These are phyloP conservation scores for Sarcophaga carnaria DNA, from an alignment of 2,888 invertebrate species.

Conservation along the genomic window DNA sequence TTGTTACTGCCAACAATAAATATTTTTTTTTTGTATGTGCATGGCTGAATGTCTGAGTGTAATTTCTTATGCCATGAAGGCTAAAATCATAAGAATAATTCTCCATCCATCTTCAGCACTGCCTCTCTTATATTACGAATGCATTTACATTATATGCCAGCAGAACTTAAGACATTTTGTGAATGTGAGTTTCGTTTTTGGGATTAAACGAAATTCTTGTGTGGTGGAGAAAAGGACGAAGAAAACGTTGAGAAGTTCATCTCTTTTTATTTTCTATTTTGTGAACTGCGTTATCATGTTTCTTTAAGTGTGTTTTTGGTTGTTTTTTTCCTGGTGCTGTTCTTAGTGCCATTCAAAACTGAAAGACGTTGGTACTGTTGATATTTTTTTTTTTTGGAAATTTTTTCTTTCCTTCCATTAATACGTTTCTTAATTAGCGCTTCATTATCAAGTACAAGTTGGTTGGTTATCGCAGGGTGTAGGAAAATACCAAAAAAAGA, in stretches of 20 bases:
- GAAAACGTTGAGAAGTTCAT: too few relatives aligned
- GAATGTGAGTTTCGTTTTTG: neutral
- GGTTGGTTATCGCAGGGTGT: neutral
- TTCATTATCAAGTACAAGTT: slow-evolving; percentile 65
- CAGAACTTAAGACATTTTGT: neutral
- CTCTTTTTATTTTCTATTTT: neutral
- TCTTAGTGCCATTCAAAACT: slow-evolving; percentile 3
- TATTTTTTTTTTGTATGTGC: slow-evolving; percentile 33
- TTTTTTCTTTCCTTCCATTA: neutral
- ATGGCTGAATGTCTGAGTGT: slow-evolving; percentile 61
- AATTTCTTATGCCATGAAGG: slow-evolving; percentile 27
- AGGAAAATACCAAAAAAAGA: neutral
- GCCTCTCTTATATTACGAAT: too few relatives aligned
- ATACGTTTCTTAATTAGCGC: slow-evolving; percentile 67
- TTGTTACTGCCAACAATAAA: slow-evolving; percentile 62
- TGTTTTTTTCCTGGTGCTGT: neutral
- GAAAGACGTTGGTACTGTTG: slow-evolving; percentile 32
- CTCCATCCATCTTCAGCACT: neutral
- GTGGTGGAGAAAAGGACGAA: neutral
- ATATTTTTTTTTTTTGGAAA: neutral
- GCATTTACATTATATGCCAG: neutral
- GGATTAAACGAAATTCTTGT: slow-evolving; percentile 20
- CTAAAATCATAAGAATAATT: slow-evolving; percentile 20
- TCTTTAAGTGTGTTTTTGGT: neutral
- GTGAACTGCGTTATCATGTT: neutral